Conservation (phyloP, 2,113 vertebrate species). For the Dicaeum eximium region DNA sequence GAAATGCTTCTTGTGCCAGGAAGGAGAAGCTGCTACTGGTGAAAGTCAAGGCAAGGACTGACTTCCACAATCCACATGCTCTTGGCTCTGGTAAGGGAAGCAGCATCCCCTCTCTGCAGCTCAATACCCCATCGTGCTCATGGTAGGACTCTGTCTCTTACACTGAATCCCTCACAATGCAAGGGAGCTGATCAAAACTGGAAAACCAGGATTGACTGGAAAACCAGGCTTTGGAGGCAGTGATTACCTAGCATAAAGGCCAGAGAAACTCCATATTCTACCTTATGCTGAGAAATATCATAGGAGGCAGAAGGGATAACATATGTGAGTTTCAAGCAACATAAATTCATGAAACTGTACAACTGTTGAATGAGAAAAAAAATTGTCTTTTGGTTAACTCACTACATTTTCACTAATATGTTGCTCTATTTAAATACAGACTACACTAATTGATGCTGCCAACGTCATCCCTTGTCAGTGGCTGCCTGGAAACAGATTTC, state of each 20-base stretch:
- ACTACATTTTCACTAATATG: not conserved
- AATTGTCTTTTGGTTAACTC: not conserved
- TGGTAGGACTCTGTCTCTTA: not conserved
- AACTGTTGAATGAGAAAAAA: not conserved
- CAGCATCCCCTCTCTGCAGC: not conserved
- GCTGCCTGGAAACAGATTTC: not conserved
- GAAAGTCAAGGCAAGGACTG: not conserved
- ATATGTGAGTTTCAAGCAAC: not conserved
- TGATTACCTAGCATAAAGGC: not conserved
- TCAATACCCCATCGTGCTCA: not conserved
- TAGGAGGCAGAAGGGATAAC: not conserved
- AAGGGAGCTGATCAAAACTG: not conserved
- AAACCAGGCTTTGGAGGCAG: not conserved
- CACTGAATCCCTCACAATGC: not conserved
- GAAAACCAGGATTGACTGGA: not conserved
- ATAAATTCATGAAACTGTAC: not conserved
- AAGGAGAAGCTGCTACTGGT: not conserved
- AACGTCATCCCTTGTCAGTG: not conserved
- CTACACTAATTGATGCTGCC: not conserved
- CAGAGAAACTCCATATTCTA: not conserved
- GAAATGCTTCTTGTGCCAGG: not conserved
- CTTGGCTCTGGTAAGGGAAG: not conserved
- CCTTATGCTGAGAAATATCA: not conserved
- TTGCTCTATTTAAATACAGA: not conserved
- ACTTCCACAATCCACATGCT: not conserved